Percentiles rank a stretch among this genome's conserved stretches.
Evolutionary conservation across 2,797 vertebrate genomes (phyloP).

Genomic region (Aldrovandia affinis): DNA sequence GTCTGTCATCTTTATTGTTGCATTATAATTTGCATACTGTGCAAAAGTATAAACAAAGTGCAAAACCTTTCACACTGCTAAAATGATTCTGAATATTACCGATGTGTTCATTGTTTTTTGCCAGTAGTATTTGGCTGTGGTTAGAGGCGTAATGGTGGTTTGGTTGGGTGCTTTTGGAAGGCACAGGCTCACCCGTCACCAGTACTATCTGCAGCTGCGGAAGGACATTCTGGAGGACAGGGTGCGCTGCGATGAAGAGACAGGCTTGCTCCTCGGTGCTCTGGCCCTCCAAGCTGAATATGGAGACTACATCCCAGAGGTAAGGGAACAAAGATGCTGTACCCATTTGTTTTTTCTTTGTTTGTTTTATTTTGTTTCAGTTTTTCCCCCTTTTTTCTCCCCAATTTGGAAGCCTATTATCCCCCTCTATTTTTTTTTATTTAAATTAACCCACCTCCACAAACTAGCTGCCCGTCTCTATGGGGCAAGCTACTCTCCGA

Average conservation of each 20-base stretch:
- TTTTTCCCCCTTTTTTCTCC: too few relatives aligned
- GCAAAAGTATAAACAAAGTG: not conserved
- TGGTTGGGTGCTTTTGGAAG: slow-evolving; percentile 60
- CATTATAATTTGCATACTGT: not conserved
- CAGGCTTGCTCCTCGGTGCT: slow-evolving; percentile 81
- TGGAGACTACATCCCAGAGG: slow-evolving; percentile 86
- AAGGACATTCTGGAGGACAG: slow-evolving; percentile 90
- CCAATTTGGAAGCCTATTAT: too few relatives aligned
- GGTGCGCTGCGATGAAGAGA: slow-evolving; percentile 85
- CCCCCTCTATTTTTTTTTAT: too few relatives aligned
- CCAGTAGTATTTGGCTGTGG: not conserved
- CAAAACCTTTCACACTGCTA: not conserved
- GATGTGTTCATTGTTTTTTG: not conserved
- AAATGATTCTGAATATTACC: not conserved
- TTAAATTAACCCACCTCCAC: too few relatives aligned
- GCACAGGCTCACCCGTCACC: slow-evolving; percentile 84
- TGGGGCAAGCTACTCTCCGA: too few relatives aligned
- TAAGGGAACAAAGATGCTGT: slow-evolving; percentile 49
- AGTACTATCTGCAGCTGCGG: slow-evolving; percentile 91
- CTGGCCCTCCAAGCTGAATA: slow-evolving; percentile 90
- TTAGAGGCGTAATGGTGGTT: not conserved
- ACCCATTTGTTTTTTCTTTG: too few relatives aligned
- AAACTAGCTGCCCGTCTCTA: too few relatives aligned
- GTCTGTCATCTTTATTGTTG: too few relatives aligned
- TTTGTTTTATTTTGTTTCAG: too few relatives aligned